Evolutionary conservation across 2,113 vertebrate genomes (phyloP).

Genomic region (Aramus guarauna): DNA sequence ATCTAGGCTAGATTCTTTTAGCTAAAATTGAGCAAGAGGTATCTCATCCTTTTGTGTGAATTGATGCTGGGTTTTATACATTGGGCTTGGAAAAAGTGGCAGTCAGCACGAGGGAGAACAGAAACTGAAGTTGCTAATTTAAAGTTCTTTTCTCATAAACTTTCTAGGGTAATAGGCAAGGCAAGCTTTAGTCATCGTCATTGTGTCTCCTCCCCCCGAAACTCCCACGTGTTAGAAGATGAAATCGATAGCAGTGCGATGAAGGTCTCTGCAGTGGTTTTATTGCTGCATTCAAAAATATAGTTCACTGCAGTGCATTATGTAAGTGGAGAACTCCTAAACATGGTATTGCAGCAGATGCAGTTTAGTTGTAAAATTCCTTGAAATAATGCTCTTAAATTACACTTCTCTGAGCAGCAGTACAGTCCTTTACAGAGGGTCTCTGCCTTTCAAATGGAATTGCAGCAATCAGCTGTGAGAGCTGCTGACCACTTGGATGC

Average conservation of each 20-base stretch:
- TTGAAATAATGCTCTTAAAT: background rate
- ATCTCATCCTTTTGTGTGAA: background rate
- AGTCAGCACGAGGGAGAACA: background rate
- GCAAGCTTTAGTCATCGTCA: background rate
- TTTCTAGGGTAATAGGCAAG: background rate
- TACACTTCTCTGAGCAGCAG: background rate
- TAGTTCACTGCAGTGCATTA: background rate
- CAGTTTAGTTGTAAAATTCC: background rate
- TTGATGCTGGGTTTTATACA: background rate
- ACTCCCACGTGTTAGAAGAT: background rate
- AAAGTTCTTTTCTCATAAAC: background rate
- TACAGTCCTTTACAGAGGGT: background rate
- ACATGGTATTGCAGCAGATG: background rate
- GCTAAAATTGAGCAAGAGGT: background rate
- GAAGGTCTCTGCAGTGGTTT: background rate
- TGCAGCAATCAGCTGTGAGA: background rate
- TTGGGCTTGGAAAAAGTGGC: background rate
- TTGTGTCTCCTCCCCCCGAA: background rate
- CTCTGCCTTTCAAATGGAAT: background rate
- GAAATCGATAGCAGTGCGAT: background rate
- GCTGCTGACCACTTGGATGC: background rate
- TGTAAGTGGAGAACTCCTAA: background rate
- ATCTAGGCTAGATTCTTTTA: background rate
- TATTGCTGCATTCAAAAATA: background rate
- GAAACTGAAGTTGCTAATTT: background rate